Evolutionary conservation across 2,797 vertebrate genomes (phyloP).

Genomic region (Pangasius macronema): DNA sequence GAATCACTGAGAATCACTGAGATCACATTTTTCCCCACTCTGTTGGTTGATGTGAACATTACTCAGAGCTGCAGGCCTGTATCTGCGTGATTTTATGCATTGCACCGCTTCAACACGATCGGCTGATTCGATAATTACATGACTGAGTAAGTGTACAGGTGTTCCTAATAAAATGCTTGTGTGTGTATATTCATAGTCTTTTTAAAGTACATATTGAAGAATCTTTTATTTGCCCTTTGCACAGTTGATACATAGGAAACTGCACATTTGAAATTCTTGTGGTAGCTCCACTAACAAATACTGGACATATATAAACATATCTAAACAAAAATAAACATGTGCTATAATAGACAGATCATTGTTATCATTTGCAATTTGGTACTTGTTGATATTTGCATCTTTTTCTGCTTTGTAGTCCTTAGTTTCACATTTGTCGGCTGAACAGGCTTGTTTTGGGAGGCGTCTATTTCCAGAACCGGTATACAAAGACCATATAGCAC

Average conservation of each 20-base stretch:
- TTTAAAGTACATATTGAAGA: background rate
- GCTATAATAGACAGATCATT: background rate
- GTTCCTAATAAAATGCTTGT: background rate
- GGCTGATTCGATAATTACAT: no score
- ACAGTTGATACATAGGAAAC: background rate
- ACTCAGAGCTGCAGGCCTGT: background rate
- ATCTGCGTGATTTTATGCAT: background rate
- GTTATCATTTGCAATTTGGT: background rate
- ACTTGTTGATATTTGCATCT: background rate
- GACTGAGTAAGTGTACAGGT: no score
- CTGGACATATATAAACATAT: background rate
- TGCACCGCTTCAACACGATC: background rate
- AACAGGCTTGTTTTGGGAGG: background rate
- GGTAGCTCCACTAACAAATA: background rate
- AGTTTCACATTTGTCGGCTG: background rate
- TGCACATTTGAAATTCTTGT: background rate
- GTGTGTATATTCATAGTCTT: background rate
- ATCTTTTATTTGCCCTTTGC: background rate
- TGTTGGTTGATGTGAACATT: background rate
- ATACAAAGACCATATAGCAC: background rate
- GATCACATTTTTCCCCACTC: background rate
- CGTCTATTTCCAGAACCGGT: background rate
- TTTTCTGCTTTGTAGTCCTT: background rate
- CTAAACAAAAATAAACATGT: background rate
- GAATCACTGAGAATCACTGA: background rate